Percentiles rank a stretch among this genome's conserved stretches.
These are phyloP conservation scores for Arion vulgaris DNA, from an alignment of 1,140 invertebrate species.

Conservation along the genomic window DNA sequence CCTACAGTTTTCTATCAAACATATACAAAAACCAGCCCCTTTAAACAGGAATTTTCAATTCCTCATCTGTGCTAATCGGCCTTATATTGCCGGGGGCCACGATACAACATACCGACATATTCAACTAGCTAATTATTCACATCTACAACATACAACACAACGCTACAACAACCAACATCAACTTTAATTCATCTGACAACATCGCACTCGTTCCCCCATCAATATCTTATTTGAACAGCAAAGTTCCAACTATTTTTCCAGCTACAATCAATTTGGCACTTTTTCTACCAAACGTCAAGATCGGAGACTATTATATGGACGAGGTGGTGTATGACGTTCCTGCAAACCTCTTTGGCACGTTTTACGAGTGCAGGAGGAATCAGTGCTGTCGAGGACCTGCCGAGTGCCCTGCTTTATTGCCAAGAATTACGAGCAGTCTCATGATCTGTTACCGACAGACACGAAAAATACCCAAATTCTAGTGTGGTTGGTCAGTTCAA, in stretches of 20 bases:
- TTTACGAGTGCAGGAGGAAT: background rate
- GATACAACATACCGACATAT: too few relatives aligned
- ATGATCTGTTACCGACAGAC: background rate
- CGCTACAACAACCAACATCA: too few relatives aligned
- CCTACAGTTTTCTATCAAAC: too few relatives aligned
- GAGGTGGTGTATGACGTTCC: background rate
- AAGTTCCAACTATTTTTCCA: background rate
- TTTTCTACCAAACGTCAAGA: background rate
- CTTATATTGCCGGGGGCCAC: too few relatives aligned
- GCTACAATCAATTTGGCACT: background rate
- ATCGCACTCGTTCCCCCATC: too few relatives aligned
- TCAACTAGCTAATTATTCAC: too few relatives aligned
- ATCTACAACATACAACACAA: too few relatives aligned
- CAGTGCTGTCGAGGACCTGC: background rate
- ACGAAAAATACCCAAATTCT: background rate
- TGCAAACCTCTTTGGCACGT: background rate
- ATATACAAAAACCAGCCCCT: too few relatives aligned
- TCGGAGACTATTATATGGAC: background rate
- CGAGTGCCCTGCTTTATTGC: background rate
- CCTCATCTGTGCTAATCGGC: too few relatives aligned
- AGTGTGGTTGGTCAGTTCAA: background rate
- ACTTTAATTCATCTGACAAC: too few relatives aligned
- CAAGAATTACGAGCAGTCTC: background rate
- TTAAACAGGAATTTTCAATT: too few relatives aligned
- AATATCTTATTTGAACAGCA: too few relatives aligned